phyloP scores from a whole-genome alignment of 2,113 vertebrate species.

The Edolisoma coerulescens region DNA sequence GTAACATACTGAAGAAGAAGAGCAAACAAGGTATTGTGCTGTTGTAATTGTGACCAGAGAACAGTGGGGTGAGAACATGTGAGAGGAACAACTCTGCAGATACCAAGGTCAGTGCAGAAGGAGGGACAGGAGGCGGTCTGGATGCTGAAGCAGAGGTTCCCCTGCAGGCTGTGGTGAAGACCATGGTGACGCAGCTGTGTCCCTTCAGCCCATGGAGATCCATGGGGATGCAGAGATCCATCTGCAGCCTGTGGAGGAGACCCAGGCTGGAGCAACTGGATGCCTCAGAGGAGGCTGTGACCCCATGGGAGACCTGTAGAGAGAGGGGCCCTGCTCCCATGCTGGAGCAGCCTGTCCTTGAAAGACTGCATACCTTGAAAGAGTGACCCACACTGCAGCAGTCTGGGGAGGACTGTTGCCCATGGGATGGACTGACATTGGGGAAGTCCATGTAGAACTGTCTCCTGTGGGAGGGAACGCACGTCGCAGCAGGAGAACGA shows the following conservation, averaged over 20 bases:
- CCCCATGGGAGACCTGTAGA: not conserved
- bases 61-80: not conserved
- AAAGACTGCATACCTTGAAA: not conserved
- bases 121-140: not conserved
- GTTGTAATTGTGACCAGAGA: fast-evolving
- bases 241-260: not conserved
- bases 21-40: not conserved
- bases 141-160: not conserved
- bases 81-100: not conserved
- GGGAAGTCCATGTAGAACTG: not conserved
- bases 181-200: not conserved
- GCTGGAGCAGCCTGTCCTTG: not conserved
- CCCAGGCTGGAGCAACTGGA: not conserved
- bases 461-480: not conserved
- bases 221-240: not conserved
- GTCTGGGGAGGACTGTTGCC: too few relatives aligned
- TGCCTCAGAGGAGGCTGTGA: not conserved
- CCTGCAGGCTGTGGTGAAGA: too few relatives aligned
- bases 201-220: too few relatives aligned
- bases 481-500: fast-evolving
- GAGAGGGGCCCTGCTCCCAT: too few relatives aligned
- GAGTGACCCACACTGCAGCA: not conserved
- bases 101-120: not conserved
- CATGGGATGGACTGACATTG: not conserved
- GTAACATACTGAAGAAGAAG: not conserved